phyloP scores from a whole-genome alignment of 2,113 vertebrate genomes.

The Rhinoptilus africanus region DNA sequence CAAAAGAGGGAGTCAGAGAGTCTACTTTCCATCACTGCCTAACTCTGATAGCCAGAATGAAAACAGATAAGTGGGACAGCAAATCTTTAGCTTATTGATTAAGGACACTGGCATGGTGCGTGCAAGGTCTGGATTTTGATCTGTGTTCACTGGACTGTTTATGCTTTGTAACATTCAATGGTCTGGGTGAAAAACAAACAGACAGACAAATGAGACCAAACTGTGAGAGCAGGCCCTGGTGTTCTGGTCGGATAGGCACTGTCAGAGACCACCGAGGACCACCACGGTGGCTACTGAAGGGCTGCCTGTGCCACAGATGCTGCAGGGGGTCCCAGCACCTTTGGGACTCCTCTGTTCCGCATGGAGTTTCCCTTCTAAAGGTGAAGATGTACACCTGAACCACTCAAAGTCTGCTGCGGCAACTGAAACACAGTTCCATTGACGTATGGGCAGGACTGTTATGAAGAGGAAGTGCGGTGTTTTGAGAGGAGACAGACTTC shows the following conservation, averaged over 20 bases:
- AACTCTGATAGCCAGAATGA: background rate
- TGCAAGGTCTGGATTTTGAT: background rate
- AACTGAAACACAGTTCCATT: background rate
- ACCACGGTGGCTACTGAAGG: background rate
- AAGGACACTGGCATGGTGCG: fast-evolving
- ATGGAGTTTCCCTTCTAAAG: background rate
- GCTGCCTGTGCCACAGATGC: background rate
- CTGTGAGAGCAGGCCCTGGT: background rate
- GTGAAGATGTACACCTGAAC: background rate
- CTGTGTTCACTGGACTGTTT: background rate
- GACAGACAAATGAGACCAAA: background rate
- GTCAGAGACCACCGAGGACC: background rate
- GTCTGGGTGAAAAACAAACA: background rate
- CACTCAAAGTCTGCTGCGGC: background rate
- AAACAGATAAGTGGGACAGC: constrained; percentile 27
- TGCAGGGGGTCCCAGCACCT: fast-evolving
- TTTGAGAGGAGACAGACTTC: background rate
- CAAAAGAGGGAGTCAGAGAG: constrained; percentile 5
- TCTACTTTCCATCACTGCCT: constrained; percentile 28
- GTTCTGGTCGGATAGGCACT: background rate
- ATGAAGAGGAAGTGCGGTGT: background rate
- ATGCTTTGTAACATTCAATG: background rate
- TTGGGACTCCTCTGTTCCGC: background rate
- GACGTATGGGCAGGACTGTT: background rate
- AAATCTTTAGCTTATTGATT: constrained; percentile 59